A percentile compares a stretch with the other conserved stretches of the same genome.
Conservation (phyloP, 2,113 vertebrate species). For the Vimba vimba region DNA sequence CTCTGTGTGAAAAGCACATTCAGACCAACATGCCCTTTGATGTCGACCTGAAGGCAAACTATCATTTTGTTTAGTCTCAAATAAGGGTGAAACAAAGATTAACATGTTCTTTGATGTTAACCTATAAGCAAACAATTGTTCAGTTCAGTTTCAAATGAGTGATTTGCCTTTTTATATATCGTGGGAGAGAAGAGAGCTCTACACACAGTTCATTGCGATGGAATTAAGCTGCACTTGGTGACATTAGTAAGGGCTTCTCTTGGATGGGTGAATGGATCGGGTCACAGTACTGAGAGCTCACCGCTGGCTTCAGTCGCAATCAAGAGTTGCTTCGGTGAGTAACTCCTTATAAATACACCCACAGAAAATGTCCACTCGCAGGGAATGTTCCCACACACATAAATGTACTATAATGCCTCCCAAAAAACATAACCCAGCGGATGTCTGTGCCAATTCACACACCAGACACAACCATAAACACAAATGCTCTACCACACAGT, state of each 20-base stretch:
- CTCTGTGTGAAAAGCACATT: not conserved
- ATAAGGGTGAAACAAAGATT: not conserved
- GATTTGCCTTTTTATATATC: not conserved
- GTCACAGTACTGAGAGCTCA: conserved; percentile 11
- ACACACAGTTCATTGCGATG: not conserved
- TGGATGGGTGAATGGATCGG: conserved; percentile 8
- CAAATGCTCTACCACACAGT: not conserved
- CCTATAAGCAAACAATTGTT: not conserved
- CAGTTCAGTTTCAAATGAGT: not conserved
- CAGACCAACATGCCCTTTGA: not conserved
- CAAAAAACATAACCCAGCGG: not conserved
- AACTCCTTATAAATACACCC: conserved; percentile 38
- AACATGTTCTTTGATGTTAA: not conserved
- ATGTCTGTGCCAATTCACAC: not conserved
- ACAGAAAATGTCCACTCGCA: conserved; percentile 24
- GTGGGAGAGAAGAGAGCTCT: not conserved
- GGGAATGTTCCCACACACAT: not conserved
- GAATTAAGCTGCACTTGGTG: conserved; percentile 2
- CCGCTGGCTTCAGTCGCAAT: conserved; percentile 34
- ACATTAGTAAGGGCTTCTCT: conserved; percentile 32
- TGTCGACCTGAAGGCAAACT: not conserved
- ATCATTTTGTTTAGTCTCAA: conserved; percentile 10
- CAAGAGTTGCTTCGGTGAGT: conserved; percentile 7
- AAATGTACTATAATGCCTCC: not conserved
- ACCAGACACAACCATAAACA: not conserved